Evolutionary conservation across 2,797 vertebrate genomes (phyloP), one percentile per base, ranked within the genome.

Genomic region (Champsocephalus gunnari): DNA sequence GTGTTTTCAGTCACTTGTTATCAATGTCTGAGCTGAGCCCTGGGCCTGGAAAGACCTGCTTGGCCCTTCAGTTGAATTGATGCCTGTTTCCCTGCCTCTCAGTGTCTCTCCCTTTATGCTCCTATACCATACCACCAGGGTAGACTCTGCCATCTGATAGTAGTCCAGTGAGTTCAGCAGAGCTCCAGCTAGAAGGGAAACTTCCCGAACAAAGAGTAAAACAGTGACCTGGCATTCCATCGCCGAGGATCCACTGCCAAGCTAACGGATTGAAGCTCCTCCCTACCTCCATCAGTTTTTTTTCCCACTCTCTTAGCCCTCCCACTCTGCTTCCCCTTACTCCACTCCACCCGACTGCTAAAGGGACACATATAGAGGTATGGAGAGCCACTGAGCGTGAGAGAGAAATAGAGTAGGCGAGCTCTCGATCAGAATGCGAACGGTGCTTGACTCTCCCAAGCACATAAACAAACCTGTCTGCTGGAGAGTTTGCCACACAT

Each of bases 381-480:
- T 9, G 19, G 65, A 71, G 66, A 81, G 73, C 55, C 67, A 69
- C 45, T 7, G 70, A 59, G 48, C 56, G 44, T 14, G 77, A 68
- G 61, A 53, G 66, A 73, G 72, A 68, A 82, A 66, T 44, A 54
- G 51, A 80, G 83, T 16, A 66, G 71, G 47, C 4, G 58, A 82
- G 81, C 77, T 73, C 84, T 88, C 75, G 1, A 90, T 92, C 85
- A 90, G 79, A 80, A 91, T 89, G 89, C 83, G 54, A 77, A 76
- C 34, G 5, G 88, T n/a, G 79, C 88, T 84, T 68, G 78, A 83
- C 86, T 89, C 81, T 71, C 65, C 64, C 60, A 3, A 74, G 79
- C 90, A 72, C 85, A 82, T 76, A 87, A 85, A 91, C 85, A 88
- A 81, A 83, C 83, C 83, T 77, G 77, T 87, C 88, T 82, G 79